A percentile compares a stretch with the other conserved stretches of the same genome.
Evolutionary conservation across 2,797 vertebrate species (phyloP).

Genomic region (Alca torda): DNA sequence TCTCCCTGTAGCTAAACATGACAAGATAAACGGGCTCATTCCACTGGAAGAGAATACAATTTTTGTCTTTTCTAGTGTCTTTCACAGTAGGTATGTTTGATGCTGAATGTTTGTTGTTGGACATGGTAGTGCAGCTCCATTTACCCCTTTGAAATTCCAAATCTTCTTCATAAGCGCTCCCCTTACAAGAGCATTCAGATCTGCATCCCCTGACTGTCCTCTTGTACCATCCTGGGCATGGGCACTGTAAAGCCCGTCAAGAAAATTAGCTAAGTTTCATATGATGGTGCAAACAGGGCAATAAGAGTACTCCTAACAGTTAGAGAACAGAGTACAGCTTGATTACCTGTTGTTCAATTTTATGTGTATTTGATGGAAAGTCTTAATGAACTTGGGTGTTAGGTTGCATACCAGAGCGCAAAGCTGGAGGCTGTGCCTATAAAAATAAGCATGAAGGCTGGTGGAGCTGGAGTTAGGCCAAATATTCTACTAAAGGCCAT

Average conservation of each 20-base stretch:
- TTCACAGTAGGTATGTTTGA: not conserved
- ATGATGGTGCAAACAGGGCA: not conserved
- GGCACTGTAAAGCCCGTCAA: not conserved
- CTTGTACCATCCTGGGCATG: not conserved
- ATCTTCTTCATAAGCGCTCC: not conserved
- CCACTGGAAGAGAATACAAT: not conserved
- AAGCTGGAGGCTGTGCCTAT: conserved; percentile 45
- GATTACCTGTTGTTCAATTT: conserved; percentile 46
- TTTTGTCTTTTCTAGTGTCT: not conserved
- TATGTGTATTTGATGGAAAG: not conserved
- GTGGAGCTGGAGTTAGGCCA: conserved; percentile 38
- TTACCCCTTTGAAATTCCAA: not conserved
- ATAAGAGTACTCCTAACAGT: not conserved
- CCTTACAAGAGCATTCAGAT: not conserved
- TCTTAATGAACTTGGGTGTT: conserved; percentile 51
- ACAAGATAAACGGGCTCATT: not conserved
- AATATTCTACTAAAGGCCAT: not conserved
- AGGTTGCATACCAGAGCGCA: not conserved
- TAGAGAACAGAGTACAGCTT: not conserved
- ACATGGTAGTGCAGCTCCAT: not conserved
- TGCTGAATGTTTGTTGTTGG: not conserved
- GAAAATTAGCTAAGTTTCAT: not conserved
- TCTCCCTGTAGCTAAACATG: not conserved
- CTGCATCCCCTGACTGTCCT: not conserved
- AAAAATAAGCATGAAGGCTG: conserved; percentile 50